Conservation (phyloP, 1,140 invertebrate species). For the Brachionus paranguensis region DNA sequence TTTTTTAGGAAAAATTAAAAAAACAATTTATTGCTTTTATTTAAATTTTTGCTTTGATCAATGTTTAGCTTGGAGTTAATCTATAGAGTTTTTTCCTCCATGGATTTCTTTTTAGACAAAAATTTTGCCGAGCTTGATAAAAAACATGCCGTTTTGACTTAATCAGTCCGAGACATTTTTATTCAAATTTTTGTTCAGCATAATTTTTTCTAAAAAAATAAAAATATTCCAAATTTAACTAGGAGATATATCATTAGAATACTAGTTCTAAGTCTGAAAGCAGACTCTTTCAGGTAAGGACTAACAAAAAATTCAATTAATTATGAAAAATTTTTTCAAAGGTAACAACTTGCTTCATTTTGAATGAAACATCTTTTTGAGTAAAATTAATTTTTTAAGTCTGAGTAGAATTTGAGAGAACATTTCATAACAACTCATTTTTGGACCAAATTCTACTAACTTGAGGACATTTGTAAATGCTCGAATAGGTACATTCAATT, state of each 20-base stretch:
- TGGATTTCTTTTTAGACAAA: neutral
- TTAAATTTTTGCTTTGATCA: neutral
- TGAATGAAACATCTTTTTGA: neutral
- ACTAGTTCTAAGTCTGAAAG: no score
- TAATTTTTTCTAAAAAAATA: neutral
- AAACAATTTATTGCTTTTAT: neutral
- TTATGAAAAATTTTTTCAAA: neutral
- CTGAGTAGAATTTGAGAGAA: neutral
- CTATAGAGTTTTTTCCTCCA: neutral
- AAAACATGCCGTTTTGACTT: neutral
- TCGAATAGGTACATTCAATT: neutral
- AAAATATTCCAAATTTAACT: neutral
- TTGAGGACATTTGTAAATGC: neutral
- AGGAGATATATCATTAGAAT: no score
- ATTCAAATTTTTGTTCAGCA: neutral
- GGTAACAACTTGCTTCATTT: neutral
- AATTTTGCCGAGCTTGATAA: neutral
- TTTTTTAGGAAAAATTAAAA: neutral
- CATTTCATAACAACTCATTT: neutral
- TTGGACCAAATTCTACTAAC: neutral
- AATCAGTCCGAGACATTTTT: neutral
- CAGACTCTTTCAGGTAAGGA: neutral
- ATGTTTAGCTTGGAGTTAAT: neutral
- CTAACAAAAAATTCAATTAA: neutral
- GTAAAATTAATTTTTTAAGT: neutral